A percentile compares a stretch with the other conserved stretches of the same genome.
Conservation (phyloP, 2,113 vertebrate genomes). For the Reinhardtius hippoglossoides region DNA sequence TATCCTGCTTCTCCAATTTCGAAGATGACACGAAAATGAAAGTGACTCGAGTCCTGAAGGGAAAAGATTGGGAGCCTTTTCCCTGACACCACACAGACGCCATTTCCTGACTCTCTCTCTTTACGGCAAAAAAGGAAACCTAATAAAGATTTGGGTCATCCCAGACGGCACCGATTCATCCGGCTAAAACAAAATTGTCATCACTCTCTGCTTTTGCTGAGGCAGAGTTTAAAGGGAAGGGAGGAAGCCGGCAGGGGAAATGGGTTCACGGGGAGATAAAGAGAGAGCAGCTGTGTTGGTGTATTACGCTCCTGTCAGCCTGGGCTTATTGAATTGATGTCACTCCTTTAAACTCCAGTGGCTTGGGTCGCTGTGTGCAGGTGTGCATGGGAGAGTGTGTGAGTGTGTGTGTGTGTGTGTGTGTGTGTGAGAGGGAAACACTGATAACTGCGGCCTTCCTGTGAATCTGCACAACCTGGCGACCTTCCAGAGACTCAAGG, state of each 20-base stretch:
- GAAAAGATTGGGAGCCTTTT: slow-evolving; percentile 28
- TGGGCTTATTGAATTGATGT: slow-evolving; percentile 71
- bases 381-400: slow-evolving; percentile 27
- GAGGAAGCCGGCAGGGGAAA: slow-evolving; percentile 70
- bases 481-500: slow-evolving; percentile 59
- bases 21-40: slow-evolving; percentile 19
- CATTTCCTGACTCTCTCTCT: slow-evolving; percentile 42
- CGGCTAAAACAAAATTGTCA: slow-evolving; percentile 72
- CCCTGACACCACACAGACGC: no score
- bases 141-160: slow-evolving; percentile 72
- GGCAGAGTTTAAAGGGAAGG: slow-evolving; percentile 62
- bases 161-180: slow-evolving; percentile 69
- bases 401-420: not conserved
- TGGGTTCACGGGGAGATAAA: slow-evolving; percentile 60
- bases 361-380: slow-evolving; percentile 33
- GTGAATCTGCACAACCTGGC: slow-evolving; percentile 47
- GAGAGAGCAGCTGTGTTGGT: slow-evolving; percentile 67
- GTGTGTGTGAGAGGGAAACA: not conserved
- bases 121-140: slow-evolving; percentile 10
- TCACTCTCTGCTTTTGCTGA: slow-evolving; percentile 67
- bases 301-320: slow-evolving; percentile 66
- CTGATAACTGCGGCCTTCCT: slow-evolving; percentile 46
- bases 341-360: slow-evolving; percentile 65
- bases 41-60: not conserved
- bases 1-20: not conserved